A percentile compares a stretch with the other conserved stretches of the same genome.
Conservation (phyloP, 37 sponge, comb jelly and placozoan genomes). For the Oopsacas minuta region DNA sequence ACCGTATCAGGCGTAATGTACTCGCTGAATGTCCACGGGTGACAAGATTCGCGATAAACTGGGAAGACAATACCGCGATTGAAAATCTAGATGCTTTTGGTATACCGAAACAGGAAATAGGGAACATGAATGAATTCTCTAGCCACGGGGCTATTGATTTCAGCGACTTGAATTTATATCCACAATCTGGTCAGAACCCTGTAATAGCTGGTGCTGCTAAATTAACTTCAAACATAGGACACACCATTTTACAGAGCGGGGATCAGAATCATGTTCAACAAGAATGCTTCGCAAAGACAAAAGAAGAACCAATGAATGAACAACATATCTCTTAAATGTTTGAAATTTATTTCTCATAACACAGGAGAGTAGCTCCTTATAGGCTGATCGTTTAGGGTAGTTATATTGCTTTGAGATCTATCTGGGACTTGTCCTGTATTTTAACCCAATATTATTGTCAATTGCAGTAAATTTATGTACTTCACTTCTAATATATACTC, state of each 20-base stretch:
- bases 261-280: background rate
- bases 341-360: background rate
- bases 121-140: background rate
- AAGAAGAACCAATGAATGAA: background rate
- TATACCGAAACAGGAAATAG: background rate
- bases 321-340: background rate
- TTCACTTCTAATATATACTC: too few relatives aligned
- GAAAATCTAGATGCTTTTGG: background rate
- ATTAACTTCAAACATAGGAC: background rate
- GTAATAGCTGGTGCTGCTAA: background rate
- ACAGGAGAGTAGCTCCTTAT: background rate
- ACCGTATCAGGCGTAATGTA: slow-evolving; percentile 83
- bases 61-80: slow-evolving; percentile 38
- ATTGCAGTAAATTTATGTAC: background rate
- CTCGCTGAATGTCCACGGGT: slow-evolving; percentile 88
- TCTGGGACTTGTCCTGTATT: background rate
- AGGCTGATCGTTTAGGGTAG: background rate
- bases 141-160: background rate
- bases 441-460: background rate
- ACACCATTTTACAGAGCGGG: background rate
- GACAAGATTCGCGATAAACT: slow-evolving; percentile 91
- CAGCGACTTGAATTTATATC: slow-evolving; percentile 14
- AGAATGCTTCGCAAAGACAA: slow-evolving; percentile 6
- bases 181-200: background rate
- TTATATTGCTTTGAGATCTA: background rate